Evolutionary conservation across 2,113 vertebrate species (phyloP).

Genomic region (Psittacula cyanocephala): DNA sequence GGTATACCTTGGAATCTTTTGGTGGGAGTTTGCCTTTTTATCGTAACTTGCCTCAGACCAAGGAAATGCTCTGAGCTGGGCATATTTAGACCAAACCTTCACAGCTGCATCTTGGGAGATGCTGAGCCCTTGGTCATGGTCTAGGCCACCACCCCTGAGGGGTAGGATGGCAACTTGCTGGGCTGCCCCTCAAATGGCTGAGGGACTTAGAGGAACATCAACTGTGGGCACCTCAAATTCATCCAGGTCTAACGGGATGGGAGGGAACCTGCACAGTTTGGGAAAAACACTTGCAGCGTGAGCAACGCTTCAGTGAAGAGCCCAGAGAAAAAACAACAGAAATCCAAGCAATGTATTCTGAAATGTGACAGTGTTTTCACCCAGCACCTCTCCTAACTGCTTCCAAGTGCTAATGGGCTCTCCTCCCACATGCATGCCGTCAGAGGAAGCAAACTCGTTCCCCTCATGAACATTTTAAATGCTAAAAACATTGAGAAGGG

Average conservation of each 20-base stretch:
- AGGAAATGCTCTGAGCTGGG: neutral
- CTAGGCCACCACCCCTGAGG: neutral
- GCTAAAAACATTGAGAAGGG: neutral
- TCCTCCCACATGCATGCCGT: fast-evolving
- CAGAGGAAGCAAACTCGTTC: neutral
- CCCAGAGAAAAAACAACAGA: neutral
- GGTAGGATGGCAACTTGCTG: fast-evolving
- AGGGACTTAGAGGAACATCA: neutral
- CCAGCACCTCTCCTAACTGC: neutral
- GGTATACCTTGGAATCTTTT: neutral
- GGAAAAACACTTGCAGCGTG: neutral
- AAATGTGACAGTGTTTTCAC: neutral
- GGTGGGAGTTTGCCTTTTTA: neutral
- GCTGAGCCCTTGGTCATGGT: neutral
- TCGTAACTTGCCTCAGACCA: neutral
- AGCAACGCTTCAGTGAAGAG: neutral
- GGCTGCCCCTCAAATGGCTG: neutral
- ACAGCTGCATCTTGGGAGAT: neutral
- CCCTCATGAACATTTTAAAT: neutral
- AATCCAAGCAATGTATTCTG: neutral
- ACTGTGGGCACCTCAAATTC: neutral
- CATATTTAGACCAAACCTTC: neutral
- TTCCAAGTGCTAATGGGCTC: neutral
- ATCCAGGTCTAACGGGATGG: neutral
- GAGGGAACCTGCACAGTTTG: neutral